A percentile compares a stretch with the other conserved stretches of the same genome.
Evolutionary conservation across 2,888 invertebrate species (phyloP).

Genomic region (Drosophila macrothrix): DNA sequence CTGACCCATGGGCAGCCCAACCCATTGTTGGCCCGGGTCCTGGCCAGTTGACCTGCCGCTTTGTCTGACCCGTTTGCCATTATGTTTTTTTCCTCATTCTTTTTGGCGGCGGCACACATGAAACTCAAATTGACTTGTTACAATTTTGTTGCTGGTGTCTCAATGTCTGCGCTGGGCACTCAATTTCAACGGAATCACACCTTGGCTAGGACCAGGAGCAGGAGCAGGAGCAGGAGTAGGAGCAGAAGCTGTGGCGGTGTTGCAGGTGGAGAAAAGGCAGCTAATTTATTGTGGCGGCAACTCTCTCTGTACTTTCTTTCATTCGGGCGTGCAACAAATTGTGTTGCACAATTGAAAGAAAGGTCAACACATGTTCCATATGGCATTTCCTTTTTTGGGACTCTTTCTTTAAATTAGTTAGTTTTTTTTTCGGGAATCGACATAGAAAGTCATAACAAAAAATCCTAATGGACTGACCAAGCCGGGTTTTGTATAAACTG

Average conservation of each 20-base stretch:
- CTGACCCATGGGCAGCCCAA: slow-evolving; percentile 32
- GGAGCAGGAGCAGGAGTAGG: slow-evolving; percentile 28
- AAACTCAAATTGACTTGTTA: slow-evolving; percentile 75
- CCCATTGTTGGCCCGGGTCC: slow-evolving; percentile 51
- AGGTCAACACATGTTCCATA: slow-evolving; percentile 21
- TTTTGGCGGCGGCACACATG: slow-evolving; percentile 44
- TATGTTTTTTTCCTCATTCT: slow-evolving; percentile 13
- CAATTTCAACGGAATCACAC: slow-evolving; percentile 72
- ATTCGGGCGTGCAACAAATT: slow-evolving; percentile 60
- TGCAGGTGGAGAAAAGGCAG: slow-evolving; percentile 31
- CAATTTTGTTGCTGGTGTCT: slow-evolving; percentile 57
- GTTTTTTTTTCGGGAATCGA: slow-evolving; percentile 16
- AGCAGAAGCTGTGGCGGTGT: slow-evolving; percentile 14
- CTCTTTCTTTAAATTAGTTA: slow-evolving; percentile 1
- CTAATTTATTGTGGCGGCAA: slow-evolving; percentile 62
- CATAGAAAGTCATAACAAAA: slow-evolving; percentile 46
- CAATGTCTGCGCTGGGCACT: slow-evolving; percentile 34
- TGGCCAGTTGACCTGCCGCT: slow-evolving; percentile 50
- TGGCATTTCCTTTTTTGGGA: slow-evolving; percentile 4
- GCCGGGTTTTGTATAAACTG: background rate
- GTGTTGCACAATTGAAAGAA: slow-evolving; percentile 37
- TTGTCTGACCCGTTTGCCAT: slow-evolving; percentile 55
- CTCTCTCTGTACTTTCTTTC: slow-evolving; percentile 54
- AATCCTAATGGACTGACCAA: slow-evolving; percentile 34
- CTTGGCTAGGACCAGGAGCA: slow-evolving; percentile 24